These are phyloP conservation scores for Drosophila mimetica DNA, from an alignment of 2,888 invertebrate species.

Conservation along the genomic window DNA sequence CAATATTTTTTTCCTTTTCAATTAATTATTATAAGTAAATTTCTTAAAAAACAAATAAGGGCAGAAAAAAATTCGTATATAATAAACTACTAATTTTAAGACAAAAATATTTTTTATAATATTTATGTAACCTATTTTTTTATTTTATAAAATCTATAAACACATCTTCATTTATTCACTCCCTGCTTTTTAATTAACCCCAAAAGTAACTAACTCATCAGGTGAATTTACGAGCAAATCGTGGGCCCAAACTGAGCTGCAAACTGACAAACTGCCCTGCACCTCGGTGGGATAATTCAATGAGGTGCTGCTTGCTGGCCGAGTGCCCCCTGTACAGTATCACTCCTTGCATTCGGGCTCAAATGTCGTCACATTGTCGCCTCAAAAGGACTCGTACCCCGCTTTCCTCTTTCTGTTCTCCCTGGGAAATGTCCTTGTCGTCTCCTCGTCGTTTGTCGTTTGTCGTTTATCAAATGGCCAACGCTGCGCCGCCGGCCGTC, in stretches of 20 bases:
- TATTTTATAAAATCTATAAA: no score
- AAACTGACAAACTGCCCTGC: slow-evolving; percentile 2
- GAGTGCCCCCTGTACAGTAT: not conserved
- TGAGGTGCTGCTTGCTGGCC: slow-evolving; percentile 2
- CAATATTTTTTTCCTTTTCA: no score
- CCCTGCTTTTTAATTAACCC: no score
- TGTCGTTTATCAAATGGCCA: slow-evolving; percentile 80
- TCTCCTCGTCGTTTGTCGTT: slow-evolving; percentile 65
- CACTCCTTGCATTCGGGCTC: slow-evolving; percentile 44
- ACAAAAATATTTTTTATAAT: no score
- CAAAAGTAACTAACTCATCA: no score
- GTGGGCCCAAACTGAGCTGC: slow-evolving; percentile 2
- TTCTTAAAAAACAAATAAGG: no score
- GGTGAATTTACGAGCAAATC: not conserved
- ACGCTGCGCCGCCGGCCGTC: slow-evolving; percentile 68
- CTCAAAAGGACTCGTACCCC: slow-evolving; percentile 39
- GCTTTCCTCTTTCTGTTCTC: not conserved
- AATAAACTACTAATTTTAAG: no score
- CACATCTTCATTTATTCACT: no score
- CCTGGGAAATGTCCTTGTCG: slow-evolving; percentile 51
- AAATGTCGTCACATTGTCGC: slow-evolving; percentile 78
- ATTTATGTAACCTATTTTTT: no score
- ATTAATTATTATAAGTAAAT: no score
- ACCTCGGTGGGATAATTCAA: slow-evolving; percentile 5
- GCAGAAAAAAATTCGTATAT: no score